Evolutionary conservation across 2,888 invertebrate genomes (phyloP), one percentile per base, ranked within the genome.

Genomic region (Linnaemya tessellans): DNA sequence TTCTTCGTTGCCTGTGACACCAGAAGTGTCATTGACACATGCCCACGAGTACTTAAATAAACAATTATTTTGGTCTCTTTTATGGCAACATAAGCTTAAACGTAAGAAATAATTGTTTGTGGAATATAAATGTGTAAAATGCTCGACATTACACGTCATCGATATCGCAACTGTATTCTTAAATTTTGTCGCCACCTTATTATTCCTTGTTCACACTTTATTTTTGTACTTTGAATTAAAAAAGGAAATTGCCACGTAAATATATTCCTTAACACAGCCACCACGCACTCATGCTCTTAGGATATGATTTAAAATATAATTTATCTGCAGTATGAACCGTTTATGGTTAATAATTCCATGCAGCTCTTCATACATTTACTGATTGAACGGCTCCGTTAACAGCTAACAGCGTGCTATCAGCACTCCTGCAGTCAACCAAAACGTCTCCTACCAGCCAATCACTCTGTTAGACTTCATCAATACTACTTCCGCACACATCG

Each of bases 321-420:
- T 18, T 64, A 38, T 15, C 15, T 43, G 10, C 20, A 13, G 1
- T 30, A 38, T 38, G 15, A 35, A 41, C 20, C 49, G 65, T 75
- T 80, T 71, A 62, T 71, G 84, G 71, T 62, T 71, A 65, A 65
- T 73, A 80, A 77, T 84, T 80, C 71, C 49, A 71, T 30, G 65
- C 75, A 71, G 56, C 70, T 80, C 56, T 22, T 70, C 43, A 65
- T 41, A 74, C 10, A 84, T 80, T 84, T 84, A 71, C 65, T 80
- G 80, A 58, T 75, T 80, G 65, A 84, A 25, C 71, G 71, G 67
- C 71, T 73, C 73, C 62, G 71, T 84, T 77, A 77, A 84, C 84
- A 84, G 77, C 60, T 77, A 77, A 84, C 84, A 84, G 77, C 51
- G 73, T 77, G 73, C 60, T 80, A 68, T 77, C 71, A 80, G 71